Percentiles rank a stretch among this genome's conserved stretches.
Evolutionary conservation across 2,797 vertebrate species (phyloP).

Genomic region (Chelon labrosus): DNA sequence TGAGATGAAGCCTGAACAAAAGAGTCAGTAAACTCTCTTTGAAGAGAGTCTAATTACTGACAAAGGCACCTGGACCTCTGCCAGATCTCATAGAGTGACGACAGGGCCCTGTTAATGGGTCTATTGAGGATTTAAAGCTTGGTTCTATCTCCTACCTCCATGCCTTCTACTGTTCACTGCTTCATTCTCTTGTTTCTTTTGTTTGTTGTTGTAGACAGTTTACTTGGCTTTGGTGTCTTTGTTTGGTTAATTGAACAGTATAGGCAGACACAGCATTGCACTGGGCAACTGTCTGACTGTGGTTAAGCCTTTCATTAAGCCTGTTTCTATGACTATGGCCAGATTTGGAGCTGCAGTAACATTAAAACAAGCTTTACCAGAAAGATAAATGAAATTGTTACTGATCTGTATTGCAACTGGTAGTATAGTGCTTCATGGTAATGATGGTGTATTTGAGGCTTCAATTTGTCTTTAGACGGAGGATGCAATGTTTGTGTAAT

Average conservation of each 20-base stretch:
- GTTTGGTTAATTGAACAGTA: constrained; percentile 13
- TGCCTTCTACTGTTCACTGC: constrained; percentile 29
- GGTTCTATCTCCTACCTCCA: constrained; percentile 44
- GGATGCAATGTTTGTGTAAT: constrained; percentile 45
- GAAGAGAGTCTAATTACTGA: constrained; percentile 73
- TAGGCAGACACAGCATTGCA: background rate
- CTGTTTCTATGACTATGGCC: background rate
- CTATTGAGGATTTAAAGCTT: constrained; percentile 57
- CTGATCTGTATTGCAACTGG: constrained; percentile 20
- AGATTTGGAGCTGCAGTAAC: constrained; percentile 11
- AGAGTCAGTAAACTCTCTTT: constrained; percentile 57
- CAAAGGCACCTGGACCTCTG: constrained; percentile 61
- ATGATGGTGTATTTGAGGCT: constrained; percentile 24
- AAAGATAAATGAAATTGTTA: constrained; percentile 18
- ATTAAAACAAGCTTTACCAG: constrained; percentile 18
- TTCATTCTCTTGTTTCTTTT: constrained; percentile 25
- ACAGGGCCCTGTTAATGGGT: constrained; percentile 55
- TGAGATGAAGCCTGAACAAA: constrained; percentile 66
- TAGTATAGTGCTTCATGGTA: constrained; percentile 28
- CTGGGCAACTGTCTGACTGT: constrained; percentile 8
- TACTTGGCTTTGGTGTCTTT: constrained; percentile 17
- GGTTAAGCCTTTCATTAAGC: background rate
- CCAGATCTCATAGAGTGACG: constrained; percentile 63
- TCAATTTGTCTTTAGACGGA: constrained; percentile 25
- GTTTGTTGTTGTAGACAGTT: constrained; percentile 19